Evolutionary conservation across 2,113 vertebrate genomes (phyloP).

Genomic region (Nanorana parkeri): DNA sequence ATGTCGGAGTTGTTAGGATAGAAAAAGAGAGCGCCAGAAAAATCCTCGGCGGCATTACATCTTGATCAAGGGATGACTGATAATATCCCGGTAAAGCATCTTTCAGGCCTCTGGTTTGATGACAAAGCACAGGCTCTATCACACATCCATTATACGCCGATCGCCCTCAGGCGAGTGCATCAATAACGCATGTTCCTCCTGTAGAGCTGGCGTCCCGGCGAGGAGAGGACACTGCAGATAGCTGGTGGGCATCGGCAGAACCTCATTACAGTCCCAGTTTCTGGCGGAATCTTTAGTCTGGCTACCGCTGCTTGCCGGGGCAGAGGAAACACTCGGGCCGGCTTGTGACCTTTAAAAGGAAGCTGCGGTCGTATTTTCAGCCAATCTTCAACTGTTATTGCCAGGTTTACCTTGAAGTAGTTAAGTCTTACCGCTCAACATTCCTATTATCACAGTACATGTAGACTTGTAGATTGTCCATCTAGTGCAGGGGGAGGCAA

Average conservation of each 20-base stretch:
- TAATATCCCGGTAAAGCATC: slow-evolving; percentile 89
- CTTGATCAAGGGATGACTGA: slow-evolving; percentile 99
- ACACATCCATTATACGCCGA: slow-evolving; percentile 91
- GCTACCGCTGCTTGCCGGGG: slow-evolving; percentile 63
- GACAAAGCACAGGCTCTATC: slow-evolving; percentile 87
- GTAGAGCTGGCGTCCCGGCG: slow-evolving; percentile 65
- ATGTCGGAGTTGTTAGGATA: background rate
- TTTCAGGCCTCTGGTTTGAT: slow-evolving; percentile 96
- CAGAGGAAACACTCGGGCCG: slow-evolving; percentile 57
- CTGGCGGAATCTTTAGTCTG: slow-evolving; percentile 65
- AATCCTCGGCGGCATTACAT: slow-evolving; percentile 78
- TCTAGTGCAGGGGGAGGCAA: too few relatives aligned
- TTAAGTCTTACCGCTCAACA: too few relatives aligned
- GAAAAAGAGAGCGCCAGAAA: slow-evolving; percentile 55
- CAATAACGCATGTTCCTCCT: slow-evolving; percentile 85
- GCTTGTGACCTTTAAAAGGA: slow-evolving; percentile 59
- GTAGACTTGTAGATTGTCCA: too few relatives aligned
- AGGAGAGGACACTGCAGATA: slow-evolving; percentile 64
- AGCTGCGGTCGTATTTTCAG: too few relatives aligned
- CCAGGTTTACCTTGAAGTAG: too few relatives aligned
- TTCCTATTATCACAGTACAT: too few relatives aligned
- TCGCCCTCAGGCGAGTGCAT: slow-evolving; percentile 91
- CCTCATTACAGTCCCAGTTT: slow-evolving; percentile 78
- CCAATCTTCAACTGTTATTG: too few relatives aligned
- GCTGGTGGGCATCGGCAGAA: slow-evolving; percentile 73